A percentile compares a stretch with the other conserved stretches of the same genome.
Evolutionary conservation across 2,797 vertebrate species (phyloP).

Genomic region (Enteromius fasciolatus): DNA sequence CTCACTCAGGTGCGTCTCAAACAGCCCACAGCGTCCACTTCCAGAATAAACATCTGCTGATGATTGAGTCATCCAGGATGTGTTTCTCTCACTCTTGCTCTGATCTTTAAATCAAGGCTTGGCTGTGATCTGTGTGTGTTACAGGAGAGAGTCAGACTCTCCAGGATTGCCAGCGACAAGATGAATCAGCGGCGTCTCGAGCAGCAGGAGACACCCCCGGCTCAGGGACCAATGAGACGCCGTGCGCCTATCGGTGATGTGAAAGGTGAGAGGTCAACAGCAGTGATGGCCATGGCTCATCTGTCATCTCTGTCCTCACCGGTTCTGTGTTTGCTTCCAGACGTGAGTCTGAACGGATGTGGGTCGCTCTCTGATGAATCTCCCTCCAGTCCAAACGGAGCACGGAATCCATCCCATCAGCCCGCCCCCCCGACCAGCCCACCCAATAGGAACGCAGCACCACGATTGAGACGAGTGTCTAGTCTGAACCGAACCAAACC

Average conservation of each 20-base stretch:
- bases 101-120: no score
- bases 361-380: slow-evolving; percentile 68
- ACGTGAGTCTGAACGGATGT: slow-evolving; percentile 72
- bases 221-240: slow-evolving; percentile 64
- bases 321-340: slow-evolving; percentile 60
- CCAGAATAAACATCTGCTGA: no score
- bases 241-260: slow-evolving; percentile 63
- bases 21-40: not conserved
- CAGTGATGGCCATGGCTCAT: not conserved
- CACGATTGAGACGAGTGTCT: slow-evolving; percentile 74
- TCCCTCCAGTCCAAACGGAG: slow-evolving; percentile 66
- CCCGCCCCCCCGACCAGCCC: slow-evolving; percentile 76
- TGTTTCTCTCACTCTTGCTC: no score
- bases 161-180: slow-evolving; percentile 81
- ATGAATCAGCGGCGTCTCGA: slow-evolving; percentile 74
- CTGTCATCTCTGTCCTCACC: slow-evolving; percentile 3
- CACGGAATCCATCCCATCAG: slow-evolving; percentile 72
- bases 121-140: slow-evolving; percentile 4
- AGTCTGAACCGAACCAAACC: slow-evolving; percentile 78
- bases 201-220: slow-evolving; percentile 71
- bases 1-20: slow-evolving; percentile 10
- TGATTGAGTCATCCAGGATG: no score
- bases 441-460: slow-evolving; percentile 66
- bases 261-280: slow-evolving; percentile 66
- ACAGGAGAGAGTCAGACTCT: slow-evolving; percentile 77